phyloP scores from a whole-genome alignment of 2,113 vertebrate species.

The Micromys minutus region DNA sequence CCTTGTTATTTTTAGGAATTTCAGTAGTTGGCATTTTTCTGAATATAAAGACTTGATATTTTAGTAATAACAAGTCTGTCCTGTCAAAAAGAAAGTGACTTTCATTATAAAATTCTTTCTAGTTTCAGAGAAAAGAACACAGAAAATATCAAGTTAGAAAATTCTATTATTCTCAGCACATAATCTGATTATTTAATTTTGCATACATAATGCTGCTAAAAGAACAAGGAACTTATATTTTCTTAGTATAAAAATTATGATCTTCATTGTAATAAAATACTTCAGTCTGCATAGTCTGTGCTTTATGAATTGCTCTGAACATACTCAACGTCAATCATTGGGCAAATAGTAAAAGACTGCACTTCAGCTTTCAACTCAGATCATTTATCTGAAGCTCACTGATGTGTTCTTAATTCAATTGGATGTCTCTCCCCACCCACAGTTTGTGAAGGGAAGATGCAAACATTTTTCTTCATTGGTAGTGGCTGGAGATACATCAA shows the following conservation, averaged over 20 bases:
- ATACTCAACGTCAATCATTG: conserved; percentile 77
- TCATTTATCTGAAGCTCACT: conserved; percentile 78
- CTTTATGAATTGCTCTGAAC: conserved; percentile 78
- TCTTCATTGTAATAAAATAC: conserved; percentile 77
- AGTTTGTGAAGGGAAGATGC: conserved; percentile 51
- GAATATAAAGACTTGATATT: background rate
- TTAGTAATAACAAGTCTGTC: background rate
- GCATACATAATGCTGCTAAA: conserved; percentile 61
- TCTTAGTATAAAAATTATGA: conserved; percentile 78
- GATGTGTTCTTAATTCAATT: conserved; percentile 76
- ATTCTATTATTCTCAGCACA: background rate
- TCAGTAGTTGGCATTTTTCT: background rate
- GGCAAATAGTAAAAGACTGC: conserved; percentile 77
- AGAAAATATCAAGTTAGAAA: background rate
- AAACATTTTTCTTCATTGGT: conserved; percentile 71
- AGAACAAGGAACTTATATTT: conserved; percentile 66
- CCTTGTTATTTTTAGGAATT: background rate
- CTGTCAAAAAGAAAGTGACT: background rate
- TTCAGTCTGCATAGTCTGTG: conserved; percentile 69
- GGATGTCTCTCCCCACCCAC: conserved; percentile 65
- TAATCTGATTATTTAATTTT: background rate
- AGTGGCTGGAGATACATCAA: conserved; percentile 60
- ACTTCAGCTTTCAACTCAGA: conserved; percentile 73
- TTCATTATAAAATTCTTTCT: background rate
- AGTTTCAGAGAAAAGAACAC: background rate